phyloP scores from a whole-genome alignment of 2,113 vertebrate species.

The Zosterops pallidus region DNA sequence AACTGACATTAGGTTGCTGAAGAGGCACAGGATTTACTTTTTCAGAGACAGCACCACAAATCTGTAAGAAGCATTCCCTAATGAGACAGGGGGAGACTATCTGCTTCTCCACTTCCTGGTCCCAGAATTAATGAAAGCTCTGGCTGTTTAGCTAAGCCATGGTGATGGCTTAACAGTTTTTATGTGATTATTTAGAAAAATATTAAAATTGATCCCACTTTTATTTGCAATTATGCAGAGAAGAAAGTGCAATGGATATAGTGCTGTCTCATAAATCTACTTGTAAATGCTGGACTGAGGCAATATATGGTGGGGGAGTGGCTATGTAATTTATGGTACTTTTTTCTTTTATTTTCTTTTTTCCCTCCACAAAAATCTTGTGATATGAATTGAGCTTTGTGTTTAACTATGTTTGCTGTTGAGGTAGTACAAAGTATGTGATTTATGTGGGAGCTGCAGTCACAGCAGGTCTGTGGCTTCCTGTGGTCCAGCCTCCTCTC shows the following conservation, averaged over 20 bases:
- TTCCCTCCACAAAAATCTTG: neutral
- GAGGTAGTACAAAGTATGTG: neutral
- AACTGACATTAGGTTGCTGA: conserved; percentile 1
- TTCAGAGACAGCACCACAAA: neutral
- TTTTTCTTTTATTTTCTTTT: neutral
- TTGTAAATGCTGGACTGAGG: neutral
- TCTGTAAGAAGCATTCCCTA: neutral
- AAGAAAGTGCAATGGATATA: neutral
- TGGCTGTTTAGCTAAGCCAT: neutral
- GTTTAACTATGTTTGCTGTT: conserved; percentile 39
- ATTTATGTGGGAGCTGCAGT: neutral
- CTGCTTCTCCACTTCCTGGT: neutral
- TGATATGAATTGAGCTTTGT: neutral
- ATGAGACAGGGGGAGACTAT: neutral
- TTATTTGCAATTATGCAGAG: neutral
- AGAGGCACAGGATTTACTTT: neutral
- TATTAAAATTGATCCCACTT: neutral
- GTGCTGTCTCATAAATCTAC: neutral
- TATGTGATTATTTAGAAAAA: neutral
- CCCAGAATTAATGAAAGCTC: neutral
- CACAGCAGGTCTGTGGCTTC: neutral
- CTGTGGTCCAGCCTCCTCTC: neutral
- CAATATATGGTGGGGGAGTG: neutral
- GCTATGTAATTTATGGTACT: neutral
- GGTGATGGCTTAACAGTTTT: neutral